phyloP scores from a whole-genome alignment of 2,797 vertebrate genomes.

The Oceanodroma leucorhoa region DNA sequence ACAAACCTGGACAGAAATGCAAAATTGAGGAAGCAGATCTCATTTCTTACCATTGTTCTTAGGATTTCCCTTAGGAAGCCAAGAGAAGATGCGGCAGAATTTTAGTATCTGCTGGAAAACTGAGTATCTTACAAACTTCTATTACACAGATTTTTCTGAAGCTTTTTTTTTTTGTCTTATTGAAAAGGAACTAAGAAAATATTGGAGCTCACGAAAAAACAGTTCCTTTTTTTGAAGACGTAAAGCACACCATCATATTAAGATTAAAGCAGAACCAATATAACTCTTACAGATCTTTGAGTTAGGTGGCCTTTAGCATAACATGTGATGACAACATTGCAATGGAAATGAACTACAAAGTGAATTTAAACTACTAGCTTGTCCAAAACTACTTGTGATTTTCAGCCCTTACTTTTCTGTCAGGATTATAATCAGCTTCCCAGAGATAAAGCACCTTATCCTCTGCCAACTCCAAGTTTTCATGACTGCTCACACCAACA shows the following conservation, averaged over 20 bases:
- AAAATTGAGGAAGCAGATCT: neutral
- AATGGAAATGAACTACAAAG: neutral
- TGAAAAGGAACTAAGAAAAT: neutral
- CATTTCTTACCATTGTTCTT: neutral
- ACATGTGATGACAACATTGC: neutral
- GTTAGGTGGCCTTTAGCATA: neutral
- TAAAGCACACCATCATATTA: neutral
- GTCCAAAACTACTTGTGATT: neutral
- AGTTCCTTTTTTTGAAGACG: neutral
- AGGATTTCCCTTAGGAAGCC: neutral
- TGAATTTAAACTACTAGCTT: neutral
- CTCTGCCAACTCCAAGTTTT: neutral
- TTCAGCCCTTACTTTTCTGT: neutral
- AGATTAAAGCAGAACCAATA: neutral
- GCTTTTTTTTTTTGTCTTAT: neutral
- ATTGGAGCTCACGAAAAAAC: neutral
- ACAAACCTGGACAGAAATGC: neutral
- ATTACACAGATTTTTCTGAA: neutral
- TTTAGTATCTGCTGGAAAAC: neutral
- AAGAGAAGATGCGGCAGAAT: neutral
- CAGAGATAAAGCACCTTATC: neutral
- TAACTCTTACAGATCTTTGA: neutral
- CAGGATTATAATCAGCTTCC: neutral
- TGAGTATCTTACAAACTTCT: neutral
- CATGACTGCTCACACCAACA: neutral